Evolutionary conservation across 2,888 invertebrate species (phyloP), one percentile per base, ranked within the genome.

Genomic region (Cataglyphis rosenhaueri): DNA sequence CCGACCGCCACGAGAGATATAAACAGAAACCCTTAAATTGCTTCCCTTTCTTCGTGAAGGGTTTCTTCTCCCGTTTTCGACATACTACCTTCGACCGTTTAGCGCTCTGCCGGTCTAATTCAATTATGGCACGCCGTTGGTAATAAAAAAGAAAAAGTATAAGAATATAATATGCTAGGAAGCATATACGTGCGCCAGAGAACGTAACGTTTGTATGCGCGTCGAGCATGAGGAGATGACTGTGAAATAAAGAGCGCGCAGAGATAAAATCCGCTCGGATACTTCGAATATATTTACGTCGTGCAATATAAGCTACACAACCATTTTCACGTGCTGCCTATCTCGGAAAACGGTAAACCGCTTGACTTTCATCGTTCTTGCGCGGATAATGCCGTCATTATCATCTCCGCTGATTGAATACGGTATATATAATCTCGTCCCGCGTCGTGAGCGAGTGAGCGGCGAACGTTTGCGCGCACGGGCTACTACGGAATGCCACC

Each of bases 1-100:
- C 38, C 81, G 21, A 25, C 66, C 78, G 61, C 66, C 68, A 70
- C 82, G 83, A 44, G 85, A 84, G 81, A 75, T 83, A 86, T 87
- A 91, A 90, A 89, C 88, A 87, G 64, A 82, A 84, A 84, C 87
- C 88, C 87, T 89, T 85, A 90, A 92, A 91, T 92, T 87, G 89
- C 88, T 90, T 87, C 87, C 86, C 73, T 85, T 81, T 86, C n/a
- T 52, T 52, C 81, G 32, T 76, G 70, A 84, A 79, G 81, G 78
- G 78, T 81, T 78, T 65, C 61, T 71, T 35, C 73, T 75, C 61
- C 21, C 32, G 29, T 66, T 35, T 32, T 21, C 32, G 29, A 25
- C 35, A n/a, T 44, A n/a, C 55, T 83, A 78, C 41, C 81, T 70
- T 74, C 81, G 81, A 75, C 74, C 88, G 59, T 89, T 88, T 88